Conservation (phyloP, 2,113 vertebrate genomes). For the Microtus richardsoni region DNA sequence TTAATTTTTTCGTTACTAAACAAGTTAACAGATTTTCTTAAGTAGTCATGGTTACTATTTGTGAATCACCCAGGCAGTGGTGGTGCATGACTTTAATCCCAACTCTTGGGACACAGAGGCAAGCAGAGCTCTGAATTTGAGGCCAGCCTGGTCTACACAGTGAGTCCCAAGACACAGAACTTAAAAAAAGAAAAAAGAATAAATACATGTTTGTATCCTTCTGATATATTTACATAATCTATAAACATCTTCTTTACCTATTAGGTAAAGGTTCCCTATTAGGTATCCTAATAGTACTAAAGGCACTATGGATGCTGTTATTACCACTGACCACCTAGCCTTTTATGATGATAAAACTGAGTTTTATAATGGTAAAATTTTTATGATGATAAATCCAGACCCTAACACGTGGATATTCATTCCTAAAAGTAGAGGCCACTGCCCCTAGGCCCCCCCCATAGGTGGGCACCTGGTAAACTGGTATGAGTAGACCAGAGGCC, state of each 20-base stretch:
- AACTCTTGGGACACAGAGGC: not conserved
- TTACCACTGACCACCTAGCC: too few species aligned
- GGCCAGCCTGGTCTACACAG: not conserved
- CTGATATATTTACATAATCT: not conserved
- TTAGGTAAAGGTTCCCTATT: not conserved
- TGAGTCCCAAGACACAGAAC: not conserved
- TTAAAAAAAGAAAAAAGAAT: not conserved
- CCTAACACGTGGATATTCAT: too few species aligned
- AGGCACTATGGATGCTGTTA: too few species aligned
- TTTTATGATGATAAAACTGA: too few species aligned
- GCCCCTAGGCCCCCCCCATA: accelerated
- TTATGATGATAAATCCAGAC: too few species aligned
- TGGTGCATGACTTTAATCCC: not conserved
- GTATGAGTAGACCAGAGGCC: too few species aligned
- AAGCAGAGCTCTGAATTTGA: not conserved
- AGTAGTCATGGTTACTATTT: not conserved
- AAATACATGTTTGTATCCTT: not conserved
- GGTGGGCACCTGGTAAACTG: too few species aligned
- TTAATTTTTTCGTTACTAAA: not conserved
- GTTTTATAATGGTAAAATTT: too few species aligned
- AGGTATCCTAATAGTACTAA: too few species aligned
- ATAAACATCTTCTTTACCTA: not conserved
- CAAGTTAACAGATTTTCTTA: not conserved
- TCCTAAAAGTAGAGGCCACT: too few species aligned
- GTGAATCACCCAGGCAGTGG: not conserved